Percentiles rank a stretch among this genome's conserved stretches.
Evolutionary conservation across 2,797 vertebrate species (phyloP).

Genomic region (Melanotaenia trifasciata): DNA sequence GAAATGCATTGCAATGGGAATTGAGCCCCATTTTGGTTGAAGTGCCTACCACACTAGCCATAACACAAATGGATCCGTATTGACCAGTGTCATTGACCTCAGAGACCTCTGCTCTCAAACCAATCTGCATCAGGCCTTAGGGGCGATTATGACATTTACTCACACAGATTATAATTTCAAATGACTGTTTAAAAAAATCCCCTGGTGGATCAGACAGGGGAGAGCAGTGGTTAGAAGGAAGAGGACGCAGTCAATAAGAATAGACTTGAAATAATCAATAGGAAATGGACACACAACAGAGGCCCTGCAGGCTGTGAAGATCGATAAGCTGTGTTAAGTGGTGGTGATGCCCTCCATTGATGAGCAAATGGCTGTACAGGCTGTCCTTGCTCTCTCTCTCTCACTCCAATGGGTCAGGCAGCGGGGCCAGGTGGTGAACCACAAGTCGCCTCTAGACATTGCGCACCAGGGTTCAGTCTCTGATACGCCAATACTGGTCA

Average conservation of each 20-base stretch:
- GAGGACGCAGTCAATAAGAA: constrained; percentile 81
- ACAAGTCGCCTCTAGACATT: constrained; percentile 80
- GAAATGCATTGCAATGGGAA: constrained; percentile 9
- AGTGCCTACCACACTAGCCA: constrained; percentile 44
- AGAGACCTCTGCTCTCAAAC: constrained; percentile 80
- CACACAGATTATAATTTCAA: constrained; percentile 89
- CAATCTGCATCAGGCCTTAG: constrained; percentile 80
- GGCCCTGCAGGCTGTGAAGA: constrained; percentile 79
- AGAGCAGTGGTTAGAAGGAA: constrained; percentile 65
- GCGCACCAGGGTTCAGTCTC: constrained; percentile 60
- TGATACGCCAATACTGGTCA: constrained; percentile 73
- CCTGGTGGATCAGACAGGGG: constrained; percentile 72
- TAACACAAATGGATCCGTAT: constrained; percentile 81
- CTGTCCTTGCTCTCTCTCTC: constrained; percentile 63
- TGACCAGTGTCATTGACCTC: constrained; percentile 80
- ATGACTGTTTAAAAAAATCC: constrained; percentile 85
- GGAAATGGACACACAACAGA: constrained; percentile 87
- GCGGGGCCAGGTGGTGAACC: constrained; percentile 85
- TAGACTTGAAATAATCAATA: constrained; percentile 88
- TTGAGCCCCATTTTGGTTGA: constrained; percentile 52
- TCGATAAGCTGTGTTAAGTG: constrained; percentile 89
- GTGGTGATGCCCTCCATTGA: constrained; percentile 85
- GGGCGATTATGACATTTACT: constrained; percentile 90
- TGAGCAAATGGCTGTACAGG: constrained; percentile 84
- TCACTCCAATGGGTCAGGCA: constrained; percentile 82